Conservation (phyloP, 2,888 invertebrate species). For the Agapostemon virescens region DNA sequence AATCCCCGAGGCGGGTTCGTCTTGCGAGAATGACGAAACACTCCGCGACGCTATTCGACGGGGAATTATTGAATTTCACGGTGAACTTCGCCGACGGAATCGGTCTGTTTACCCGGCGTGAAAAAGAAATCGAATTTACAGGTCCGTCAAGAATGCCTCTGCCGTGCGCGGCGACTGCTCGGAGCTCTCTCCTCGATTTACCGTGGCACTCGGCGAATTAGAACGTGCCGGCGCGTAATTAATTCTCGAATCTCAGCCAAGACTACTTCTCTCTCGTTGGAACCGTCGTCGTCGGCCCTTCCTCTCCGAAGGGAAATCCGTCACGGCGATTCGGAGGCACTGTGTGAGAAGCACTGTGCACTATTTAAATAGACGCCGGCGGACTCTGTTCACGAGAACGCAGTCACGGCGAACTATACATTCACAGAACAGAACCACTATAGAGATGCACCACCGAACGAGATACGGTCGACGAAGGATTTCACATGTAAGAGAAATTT, state of each 20-base stretch:
- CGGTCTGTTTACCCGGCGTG: background rate
- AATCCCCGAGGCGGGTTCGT: background rate
- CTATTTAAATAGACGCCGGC: background rate
- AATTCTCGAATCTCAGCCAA: slow-evolving; percentile 51
- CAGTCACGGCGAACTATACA: background rate
- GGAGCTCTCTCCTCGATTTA: slow-evolving; percentile 36
- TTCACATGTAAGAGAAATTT: background rate
- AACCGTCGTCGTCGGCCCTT: background rate
- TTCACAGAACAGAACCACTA: slow-evolving; percentile 15
- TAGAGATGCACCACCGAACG: slow-evolving; percentile 3
- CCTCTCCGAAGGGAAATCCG: background rate
- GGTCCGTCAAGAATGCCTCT: background rate
- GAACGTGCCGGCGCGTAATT: slow-evolving; percentile 43
- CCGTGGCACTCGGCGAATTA: slow-evolving; percentile 43
- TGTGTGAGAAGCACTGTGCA: slow-evolving; percentile 32
- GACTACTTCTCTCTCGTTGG: slow-evolving; percentile 32
- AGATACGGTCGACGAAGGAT: background rate
- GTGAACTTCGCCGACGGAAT: background rate
- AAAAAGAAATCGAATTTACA: too few relatives aligned
- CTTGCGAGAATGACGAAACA: background rate
- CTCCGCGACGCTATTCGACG: background rate
- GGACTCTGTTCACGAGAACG: background rate
- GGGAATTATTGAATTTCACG: background rate
- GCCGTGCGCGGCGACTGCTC: background rate
- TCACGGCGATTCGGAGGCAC: slow-evolving; percentile 7